Conservation (phyloP, 2,888 invertebrate genomes). For the Tiliacea citrago region DNA sequence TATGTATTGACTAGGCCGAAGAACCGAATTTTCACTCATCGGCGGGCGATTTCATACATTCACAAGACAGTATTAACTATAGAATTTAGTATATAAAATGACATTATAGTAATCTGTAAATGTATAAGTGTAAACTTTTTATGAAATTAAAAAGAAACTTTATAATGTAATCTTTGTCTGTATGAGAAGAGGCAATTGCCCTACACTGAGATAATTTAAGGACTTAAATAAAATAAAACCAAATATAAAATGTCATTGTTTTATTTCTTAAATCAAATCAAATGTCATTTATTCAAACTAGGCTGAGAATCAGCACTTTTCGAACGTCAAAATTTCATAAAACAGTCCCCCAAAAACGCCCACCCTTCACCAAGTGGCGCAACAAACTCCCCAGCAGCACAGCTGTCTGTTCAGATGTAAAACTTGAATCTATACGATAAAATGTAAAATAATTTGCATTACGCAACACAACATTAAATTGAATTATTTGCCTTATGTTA, state of each 20-base stretch:
- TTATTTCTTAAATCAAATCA: constrained; percentile 48
- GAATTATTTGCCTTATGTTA: too few relatives aligned
- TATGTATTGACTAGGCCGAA: background rate
- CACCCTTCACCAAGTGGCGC: too few relatives aligned
- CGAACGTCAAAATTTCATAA: too few relatives aligned
- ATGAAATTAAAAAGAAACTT: background rate
- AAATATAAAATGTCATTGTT: constrained; percentile 44
- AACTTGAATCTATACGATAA: too few relatives aligned
- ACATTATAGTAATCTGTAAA: background rate
- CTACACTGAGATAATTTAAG: background rate
- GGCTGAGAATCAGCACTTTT: too few relatives aligned
- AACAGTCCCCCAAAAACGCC: too few relatives aligned
- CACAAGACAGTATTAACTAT: constrained; percentile 5
- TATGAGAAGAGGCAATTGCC: background rate
- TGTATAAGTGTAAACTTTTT: background rate
- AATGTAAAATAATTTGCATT: too few relatives aligned
- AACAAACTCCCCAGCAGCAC: too few relatives aligned
- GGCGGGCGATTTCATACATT: background rate
- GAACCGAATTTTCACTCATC: background rate
- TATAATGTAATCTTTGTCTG: background rate
- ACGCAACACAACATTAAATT: too few relatives aligned
- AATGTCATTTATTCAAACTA: too few relatives aligned
- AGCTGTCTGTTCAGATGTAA: too few relatives aligned
- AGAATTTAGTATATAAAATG: background rate
- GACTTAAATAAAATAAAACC: constrained; percentile 35